Conservation (phyloP, 2,888 invertebrate species). For the Scelioninae gen. 1 region DNA sequence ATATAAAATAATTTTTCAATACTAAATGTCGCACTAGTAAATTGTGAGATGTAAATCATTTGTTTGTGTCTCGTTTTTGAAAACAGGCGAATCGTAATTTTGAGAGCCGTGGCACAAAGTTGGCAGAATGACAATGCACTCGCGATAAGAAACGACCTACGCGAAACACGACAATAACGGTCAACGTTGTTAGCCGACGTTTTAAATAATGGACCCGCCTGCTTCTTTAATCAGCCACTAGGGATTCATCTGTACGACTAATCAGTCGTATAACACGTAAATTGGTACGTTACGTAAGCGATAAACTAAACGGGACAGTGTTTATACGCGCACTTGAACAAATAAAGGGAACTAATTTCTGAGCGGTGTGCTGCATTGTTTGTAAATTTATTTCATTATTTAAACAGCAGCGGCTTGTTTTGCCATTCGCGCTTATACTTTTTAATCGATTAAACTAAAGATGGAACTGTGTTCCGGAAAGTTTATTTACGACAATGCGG, state of each 20-base stretch:
- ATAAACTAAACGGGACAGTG: slow-evolving; percentile 44
- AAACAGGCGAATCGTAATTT: slow-evolving; percentile 54
- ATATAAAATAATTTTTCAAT: slow-evolving; percentile 5
- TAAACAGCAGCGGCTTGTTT: background rate
- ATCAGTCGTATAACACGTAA: slow-evolving; percentile 64
- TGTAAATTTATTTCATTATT: slow-evolving; percentile 31
- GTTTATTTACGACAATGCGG: too few relatives aligned
- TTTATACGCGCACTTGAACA: slow-evolving; percentile 39
- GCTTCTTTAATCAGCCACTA: slow-evolving; percentile 65
- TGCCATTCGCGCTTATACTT: too few relatives aligned
- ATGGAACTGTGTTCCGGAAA: too few relatives aligned
- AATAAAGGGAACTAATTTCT: slow-evolving; percentile 36
- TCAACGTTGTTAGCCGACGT: slow-evolving; percentile 62
- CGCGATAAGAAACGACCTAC: slow-evolving; percentile 61
- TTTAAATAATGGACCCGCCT: slow-evolving; percentile 60
- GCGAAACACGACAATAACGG: slow-evolving; percentile 64
- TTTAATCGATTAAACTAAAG: too few relatives aligned
- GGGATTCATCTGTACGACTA: slow-evolving; percentile 59
- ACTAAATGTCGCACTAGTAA: slow-evolving; percentile 8
- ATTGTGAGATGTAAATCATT: slow-evolving; percentile 44
- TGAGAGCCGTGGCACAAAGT: slow-evolving; percentile 48
- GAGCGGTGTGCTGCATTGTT: slow-evolving; percentile 27
- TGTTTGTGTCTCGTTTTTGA: slow-evolving; percentile 45
- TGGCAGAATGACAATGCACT: slow-evolving; percentile 64
- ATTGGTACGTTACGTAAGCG: slow-evolving; percentile 60